A percentile compares a stretch with the other conserved stretches of the same genome.
Conservation (phyloP, 2,797 vertebrate genomes). For the Argentina silus region DNA sequence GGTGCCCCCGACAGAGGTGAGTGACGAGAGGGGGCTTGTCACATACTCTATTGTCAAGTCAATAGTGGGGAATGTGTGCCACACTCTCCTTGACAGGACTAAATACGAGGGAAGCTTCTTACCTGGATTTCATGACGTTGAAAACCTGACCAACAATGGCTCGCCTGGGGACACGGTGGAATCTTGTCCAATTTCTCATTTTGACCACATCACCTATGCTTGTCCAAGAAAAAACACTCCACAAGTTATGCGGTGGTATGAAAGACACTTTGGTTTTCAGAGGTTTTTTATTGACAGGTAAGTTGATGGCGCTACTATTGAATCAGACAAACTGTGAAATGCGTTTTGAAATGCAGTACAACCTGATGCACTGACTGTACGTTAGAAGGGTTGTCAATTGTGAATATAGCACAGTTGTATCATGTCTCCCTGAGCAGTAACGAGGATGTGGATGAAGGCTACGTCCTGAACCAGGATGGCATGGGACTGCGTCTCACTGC, state of each 20-base stretch:
- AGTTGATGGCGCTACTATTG: constrained; percentile 19
- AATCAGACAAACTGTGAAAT: neutral
- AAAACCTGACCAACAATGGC: constrained; percentile 13
- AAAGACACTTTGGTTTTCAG: constrained; percentile 83
- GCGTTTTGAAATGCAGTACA: neutral
- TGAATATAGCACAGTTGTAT: neutral
- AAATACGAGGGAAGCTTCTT: constrained; percentile 83
- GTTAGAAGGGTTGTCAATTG: neutral
- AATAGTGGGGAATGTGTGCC: constrained; percentile 85
- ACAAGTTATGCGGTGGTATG: constrained; percentile 85
- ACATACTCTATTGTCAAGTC: constrained; percentile 85
- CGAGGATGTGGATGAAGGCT: constrained; percentile 77
- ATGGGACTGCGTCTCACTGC: constrained; percentile 87
- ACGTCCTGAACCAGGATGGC: constrained; percentile 74
- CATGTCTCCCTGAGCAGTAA: constrained; percentile 62
- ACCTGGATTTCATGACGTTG: constrained; percentile 80
- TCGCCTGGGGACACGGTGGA: neutral
- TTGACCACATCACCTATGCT: constrained; percentile 91
- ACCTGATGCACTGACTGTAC: neutral
- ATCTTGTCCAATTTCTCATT: constrained; percentile 77
- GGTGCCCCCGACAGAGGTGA: constrained; percentile 81
- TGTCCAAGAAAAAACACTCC: constrained; percentile 74
- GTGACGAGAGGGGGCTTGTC: constrained; percentile 76
- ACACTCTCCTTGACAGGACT: constrained; percentile 87
- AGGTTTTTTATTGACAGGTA: constrained; percentile 84